A percentile compares a stretch with the other conserved stretches of the same genome.
phyloP scores from a whole-genome alignment of 2,113 vertebrate species.

The Callaeas wilsoni region DNA sequence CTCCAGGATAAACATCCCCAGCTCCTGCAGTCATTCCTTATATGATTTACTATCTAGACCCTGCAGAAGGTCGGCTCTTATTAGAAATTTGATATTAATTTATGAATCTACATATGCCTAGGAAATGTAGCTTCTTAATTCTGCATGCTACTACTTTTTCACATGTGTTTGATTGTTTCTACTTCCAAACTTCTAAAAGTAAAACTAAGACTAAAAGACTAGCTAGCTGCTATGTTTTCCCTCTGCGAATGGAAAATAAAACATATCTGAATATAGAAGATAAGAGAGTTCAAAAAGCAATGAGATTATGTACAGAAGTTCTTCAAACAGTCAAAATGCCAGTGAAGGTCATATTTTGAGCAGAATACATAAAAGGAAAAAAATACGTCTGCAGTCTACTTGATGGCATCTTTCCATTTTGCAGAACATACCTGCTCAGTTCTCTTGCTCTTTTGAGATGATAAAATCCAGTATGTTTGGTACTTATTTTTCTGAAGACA shows the following conservation, averaged over 20 bases:
- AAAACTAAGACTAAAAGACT: neutral
- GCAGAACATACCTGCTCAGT: neutral
- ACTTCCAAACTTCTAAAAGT: neutral
- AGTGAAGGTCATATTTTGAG: neutral
- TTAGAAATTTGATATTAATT: neutral
- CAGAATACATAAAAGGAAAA: neutral
- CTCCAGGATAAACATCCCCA: neutral
- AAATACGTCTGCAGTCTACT: neutral
- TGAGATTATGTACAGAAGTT: neutral
- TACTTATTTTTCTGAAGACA: neutral
- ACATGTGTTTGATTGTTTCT: neutral
- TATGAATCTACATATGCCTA: neutral
- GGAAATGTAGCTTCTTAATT: neutral
- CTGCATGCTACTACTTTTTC: neutral
- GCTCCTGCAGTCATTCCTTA: neutral
- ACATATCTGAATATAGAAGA: neutral
- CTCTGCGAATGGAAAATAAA: neutral
- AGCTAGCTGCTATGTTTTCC: neutral
- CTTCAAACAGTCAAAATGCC: neutral
- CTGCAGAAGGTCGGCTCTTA: neutral
- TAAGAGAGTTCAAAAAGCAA: neutral
- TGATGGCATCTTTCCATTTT: neutral
- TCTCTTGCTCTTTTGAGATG: neutral
- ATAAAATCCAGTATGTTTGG: neutral
- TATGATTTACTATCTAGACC: neutral